These are phyloP conservation scores for Oryzias sinensis DNA, from an alignment of 2,797 vertebrate genomes.

Conservation along the genomic window DNA sequence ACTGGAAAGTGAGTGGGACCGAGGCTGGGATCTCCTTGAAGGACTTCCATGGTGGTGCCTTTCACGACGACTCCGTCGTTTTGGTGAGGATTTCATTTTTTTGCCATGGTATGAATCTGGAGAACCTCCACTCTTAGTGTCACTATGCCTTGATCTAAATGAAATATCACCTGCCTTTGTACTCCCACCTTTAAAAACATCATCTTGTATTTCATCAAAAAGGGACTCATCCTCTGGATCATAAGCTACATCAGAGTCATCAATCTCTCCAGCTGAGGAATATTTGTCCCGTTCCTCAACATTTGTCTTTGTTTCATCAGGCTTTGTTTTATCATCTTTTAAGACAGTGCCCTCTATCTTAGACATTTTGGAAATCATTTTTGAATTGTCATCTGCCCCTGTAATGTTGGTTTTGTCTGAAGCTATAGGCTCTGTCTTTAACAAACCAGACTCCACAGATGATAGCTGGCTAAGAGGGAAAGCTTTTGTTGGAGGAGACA, in stretches of 20 bases:
- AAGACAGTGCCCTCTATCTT: conserved; percentile 34
- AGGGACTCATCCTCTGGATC: conserved; percentile 94
- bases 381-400: conserved; percentile 63
- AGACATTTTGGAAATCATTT: conserved; percentile 43
- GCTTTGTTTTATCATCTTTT: conserved; percentile 37
- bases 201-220: conserved; percentile 87
- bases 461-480: conserved; percentile 72
- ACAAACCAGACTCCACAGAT: conserved; percentile 68
- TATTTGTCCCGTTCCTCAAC: conserved; percentile 55
- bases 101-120: conserved; percentile 50
- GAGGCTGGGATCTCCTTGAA: conserved; percentile 55
- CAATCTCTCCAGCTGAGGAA: conserved; percentile 73
- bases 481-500: conserved; percentile 88
- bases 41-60: conserved; percentile 64
- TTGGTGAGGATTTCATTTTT: conserved; percentile 67
- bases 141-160: conserved; percentile 37
- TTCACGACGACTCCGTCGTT: conserved; percentile 63
- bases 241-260: conserved; percentile 86
- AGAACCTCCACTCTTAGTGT: conserved; percentile 24
- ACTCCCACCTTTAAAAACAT: conserved; percentile 73
- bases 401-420: conserved; percentile 61
- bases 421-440: conserved; percentile 50
- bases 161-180: conserved; percentile 50
- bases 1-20: conserved; percentile 64
- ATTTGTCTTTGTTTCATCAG: conserved; percentile 48